Base-by-base conservation (phyloP, 2,888 invertebrate species). In the Gymnoscelis rufifasciata region DNA sequence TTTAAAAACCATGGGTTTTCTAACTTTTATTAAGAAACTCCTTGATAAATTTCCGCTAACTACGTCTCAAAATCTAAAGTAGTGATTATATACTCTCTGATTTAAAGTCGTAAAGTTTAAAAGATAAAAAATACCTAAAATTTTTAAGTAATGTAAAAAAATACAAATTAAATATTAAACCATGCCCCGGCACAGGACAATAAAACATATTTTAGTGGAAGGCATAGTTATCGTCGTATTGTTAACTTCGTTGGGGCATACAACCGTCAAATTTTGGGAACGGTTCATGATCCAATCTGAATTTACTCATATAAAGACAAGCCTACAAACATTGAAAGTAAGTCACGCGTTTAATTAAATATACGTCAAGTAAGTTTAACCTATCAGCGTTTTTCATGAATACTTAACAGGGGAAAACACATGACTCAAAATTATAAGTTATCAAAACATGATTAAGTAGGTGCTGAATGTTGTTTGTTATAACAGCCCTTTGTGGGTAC, bases 261-360 rank as follows among this genome's bases (percentile, higher is more conserved):
- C 82, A 4, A 59, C 66, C 1, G 62, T 74, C 0, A 76, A 74
- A 38, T 68, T 79, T 46, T 84, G 79, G 82, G 83, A 84, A 49
- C 63, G 69, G 38, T 71, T 72, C 33, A 54, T 72, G 1, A 63
- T 84, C 38, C 69, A 76, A 45, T 60, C 55, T 1, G 78, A 84
- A 50, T 48, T 86, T 14, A 49, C 48, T 5, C 59, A 54, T 14
- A 72, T 86, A 66, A 84, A 80, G 54, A 57, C 54, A 8, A 79
- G 71, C 31, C 57, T 87, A 26, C 45, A 71, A 38, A 42, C 58
- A 13, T 52, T 86, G 7, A 78, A 79, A 73, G 86, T 83, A 67
- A 54, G 24, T 39, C 28, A 3, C 8, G 12, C 5, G 11, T 13
- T 11, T 10, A 19, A 19, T 19, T 3, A 3, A 19, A 2, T 3